Evolutionary conservation across 2,888 invertebrate species (phyloP).

Genomic region (Troides helena): DNA sequence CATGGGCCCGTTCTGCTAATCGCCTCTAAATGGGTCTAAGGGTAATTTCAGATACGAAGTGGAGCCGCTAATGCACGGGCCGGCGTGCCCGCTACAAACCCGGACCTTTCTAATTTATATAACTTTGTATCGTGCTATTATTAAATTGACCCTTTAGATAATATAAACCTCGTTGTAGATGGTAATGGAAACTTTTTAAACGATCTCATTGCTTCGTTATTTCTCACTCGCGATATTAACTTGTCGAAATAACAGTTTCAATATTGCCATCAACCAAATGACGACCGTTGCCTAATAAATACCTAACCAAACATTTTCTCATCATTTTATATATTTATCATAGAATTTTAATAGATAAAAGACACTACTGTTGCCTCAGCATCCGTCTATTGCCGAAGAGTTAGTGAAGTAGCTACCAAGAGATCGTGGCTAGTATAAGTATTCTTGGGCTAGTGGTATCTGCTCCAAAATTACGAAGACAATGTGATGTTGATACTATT

Average conservation of each 20-base stretch:
- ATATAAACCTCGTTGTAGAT: conserved; percentile 6
- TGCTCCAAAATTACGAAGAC: too few species aligned
- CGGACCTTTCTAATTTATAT: conserved; percentile 25
- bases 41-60: conserved; percentile 28
- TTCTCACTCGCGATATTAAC: neutral
- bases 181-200: neutral
- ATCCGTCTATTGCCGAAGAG: too few species aligned
- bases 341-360: too few species aligned
- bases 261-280: too few species aligned
- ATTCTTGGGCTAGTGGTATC: too few species aligned
- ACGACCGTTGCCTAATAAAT: too few species aligned
- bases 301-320: too few species aligned
- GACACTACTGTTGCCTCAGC: too few species aligned
- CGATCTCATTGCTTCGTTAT: neutral
- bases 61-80: conserved; percentile 20
- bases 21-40: conserved; percentile 22
- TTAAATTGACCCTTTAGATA: conserved; percentile 19
- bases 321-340: too few species aligned
- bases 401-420: too few species aligned
- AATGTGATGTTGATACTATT: too few species aligned
- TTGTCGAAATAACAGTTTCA: neutral
- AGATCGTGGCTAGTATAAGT: too few species aligned
- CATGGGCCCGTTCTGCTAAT: conserved; percentile 15
- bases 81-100: conserved; percentile 9
- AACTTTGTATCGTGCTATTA: conserved; percentile 4